Percentiles rank a stretch among this genome's conserved stretches.
These are phyloP conservation scores for Heliconius hortense DNA, from an alignment of 2,888 invertebrate genomes.

Conservation along the genomic window DNA sequence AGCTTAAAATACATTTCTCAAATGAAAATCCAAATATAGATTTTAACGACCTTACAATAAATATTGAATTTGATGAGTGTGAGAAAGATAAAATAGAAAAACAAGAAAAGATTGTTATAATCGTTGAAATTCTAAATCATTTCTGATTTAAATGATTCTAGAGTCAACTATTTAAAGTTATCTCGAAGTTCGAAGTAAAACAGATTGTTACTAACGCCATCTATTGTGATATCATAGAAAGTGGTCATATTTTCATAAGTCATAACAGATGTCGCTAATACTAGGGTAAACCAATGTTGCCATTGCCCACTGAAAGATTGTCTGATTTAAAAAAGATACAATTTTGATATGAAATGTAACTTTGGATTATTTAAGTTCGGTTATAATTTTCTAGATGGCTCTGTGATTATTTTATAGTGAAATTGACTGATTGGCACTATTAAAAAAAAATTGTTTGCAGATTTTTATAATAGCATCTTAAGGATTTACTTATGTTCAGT, in stretches of 20 bases:
- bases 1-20: neutral
- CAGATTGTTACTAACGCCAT: slow-evolving; percentile 35
- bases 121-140: slow-evolving; percentile 21
- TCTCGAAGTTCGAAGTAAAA: slow-evolving; percentile 13
- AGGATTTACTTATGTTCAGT: too few species aligned
- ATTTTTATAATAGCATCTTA: neutral
- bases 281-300: neutral
- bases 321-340: too few species aligned
- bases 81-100: neutral
- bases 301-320: neutral
- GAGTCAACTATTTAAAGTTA: slow-evolving; percentile 18
- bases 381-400: neutral
- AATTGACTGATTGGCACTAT: neutral
- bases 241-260: slow-evolving; percentile 8
- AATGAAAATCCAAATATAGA: neutral
- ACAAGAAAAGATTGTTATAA: neutral
- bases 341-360: too few species aligned
- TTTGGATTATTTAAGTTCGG: neutral
- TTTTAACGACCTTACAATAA: neutral
- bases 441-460: neutral
- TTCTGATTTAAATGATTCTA: slow-evolving; percentile 27
- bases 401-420: neutral
- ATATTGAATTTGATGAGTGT: neutral
- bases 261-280: slow-evolving; percentile 24
- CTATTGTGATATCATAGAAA: slow-evolving; percentile 25